Evolutionary conservation across 2,888 invertebrate species (phyloP), one percentile per base, ranked within the genome.

Genomic region (Allolobophora icterica): DNA sequence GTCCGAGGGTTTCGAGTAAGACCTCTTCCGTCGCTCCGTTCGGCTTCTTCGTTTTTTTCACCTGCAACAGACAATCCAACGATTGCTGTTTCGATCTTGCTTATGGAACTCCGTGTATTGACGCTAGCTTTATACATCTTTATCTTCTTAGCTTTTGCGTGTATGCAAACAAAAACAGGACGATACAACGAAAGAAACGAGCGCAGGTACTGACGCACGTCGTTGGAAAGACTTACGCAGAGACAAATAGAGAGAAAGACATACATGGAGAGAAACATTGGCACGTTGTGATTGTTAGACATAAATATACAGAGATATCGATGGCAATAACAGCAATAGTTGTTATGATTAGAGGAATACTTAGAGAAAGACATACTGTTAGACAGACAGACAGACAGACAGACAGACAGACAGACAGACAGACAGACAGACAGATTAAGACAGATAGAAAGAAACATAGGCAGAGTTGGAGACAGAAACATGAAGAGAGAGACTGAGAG

Each of bases 31-130:
- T 42, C 33, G 42, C 17, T 4, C 89, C 89, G 35, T 87, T 87
- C 33, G 38, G 42, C 33, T 52, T 42, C 45, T 89, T 89, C 89
- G 89, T 89, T 30, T 42, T 52, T 15, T 89, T 89, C n/a, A 52
- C 89, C 89, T 89, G 34, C n/a, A 90, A 24, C 24, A 33, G 34
- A 89, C 35, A 35, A 89, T 89, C 38, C 89, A 89, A 71, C 71
- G 71, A 71, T 71, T 6, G 71, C 0, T 30, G n/a, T 11, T 71
- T 71, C 71, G 71, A 71, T 30, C 8, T 11, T 30, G 71, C 71
- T 71, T 2, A 4, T 30, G 3, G n/a, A n/a, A 17, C 71, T 71
- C 71, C n/a, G 30, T 71, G 30, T n/a, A n/a, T 11, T n/a, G 71
- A 71, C n/a, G 71, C n/a, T n/a, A 6, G 4, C n/a, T 71, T 13